These are phyloP conservation scores for Diaperis boleti DNA, from an alignment of 2,888 invertebrate genomes.

Conservation along the genomic window DNA sequence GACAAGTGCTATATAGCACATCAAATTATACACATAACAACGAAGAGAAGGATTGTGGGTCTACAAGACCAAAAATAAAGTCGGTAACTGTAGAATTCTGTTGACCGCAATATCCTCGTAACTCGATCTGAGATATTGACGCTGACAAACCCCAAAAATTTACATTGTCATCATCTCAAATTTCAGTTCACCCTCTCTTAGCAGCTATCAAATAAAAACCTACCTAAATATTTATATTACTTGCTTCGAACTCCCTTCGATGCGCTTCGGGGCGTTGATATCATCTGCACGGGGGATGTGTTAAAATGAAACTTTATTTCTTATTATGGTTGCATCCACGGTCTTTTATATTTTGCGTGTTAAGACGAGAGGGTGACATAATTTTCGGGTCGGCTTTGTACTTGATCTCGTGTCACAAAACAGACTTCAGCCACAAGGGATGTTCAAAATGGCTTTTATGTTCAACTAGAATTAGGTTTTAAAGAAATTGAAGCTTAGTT, in stretches of 20 bases:
- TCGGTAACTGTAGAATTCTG: not conserved
- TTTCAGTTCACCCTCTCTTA: slow-evolving; percentile 49
- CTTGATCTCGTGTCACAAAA: no score
- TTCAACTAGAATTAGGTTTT: no score
- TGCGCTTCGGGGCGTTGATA: slow-evolving; percentile 37
- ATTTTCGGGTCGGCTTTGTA: slow-evolving; percentile 8
- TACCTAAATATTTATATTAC: slow-evolving; percentile 55
- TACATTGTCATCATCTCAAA: slow-evolving; percentile 52
- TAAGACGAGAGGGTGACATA: slow-evolving; percentile 9
- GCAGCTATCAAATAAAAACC: slow-evolving; percentile 51
- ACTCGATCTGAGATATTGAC: slow-evolving; percentile 43
- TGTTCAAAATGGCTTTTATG: no score
- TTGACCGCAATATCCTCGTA: slow-evolving; percentile 4
- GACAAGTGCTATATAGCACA: slow-evolving; percentile 1
- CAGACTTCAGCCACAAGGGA: no score
- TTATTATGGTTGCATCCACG: slow-evolving; percentile 33
- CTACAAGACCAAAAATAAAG: not conserved
- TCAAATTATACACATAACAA: slow-evolving; percentile 1
- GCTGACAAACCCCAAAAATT: slow-evolving; percentile 49
- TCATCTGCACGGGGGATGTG: slow-evolving; percentile 20
- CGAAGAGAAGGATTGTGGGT: slow-evolving; percentile 1
- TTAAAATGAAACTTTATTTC: slow-evolving; percentile 48
- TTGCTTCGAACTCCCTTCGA: slow-evolving; percentile 43
- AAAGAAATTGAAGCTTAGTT: no score
- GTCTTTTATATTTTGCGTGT: slow-evolving; percentile 13